Percentiles rank a stretch among this genome's conserved stretches.
Evolutionary conservation across 2,888 invertebrate species (phyloP).

Genomic region (Antheraea yamamai): DNA sequence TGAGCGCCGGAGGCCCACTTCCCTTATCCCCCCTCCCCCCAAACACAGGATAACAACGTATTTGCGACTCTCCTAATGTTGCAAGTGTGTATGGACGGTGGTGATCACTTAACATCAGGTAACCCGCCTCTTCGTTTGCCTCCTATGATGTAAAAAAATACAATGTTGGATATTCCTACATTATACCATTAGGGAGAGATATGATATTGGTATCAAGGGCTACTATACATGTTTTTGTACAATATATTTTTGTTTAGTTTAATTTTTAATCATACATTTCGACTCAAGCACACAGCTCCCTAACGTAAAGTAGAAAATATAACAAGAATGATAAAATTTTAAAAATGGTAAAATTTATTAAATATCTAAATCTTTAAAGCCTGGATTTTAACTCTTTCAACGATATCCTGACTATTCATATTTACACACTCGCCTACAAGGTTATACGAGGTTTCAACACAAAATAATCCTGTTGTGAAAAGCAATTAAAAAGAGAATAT

Average conservation of each 20-base stretch:
- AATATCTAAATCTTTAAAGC: neutral
- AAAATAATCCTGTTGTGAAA: neutral
- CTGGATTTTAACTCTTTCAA: neutral
- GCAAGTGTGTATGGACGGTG: no score
- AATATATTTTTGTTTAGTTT: neutral
- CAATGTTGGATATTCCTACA: neutral
- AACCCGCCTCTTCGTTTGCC: no score
- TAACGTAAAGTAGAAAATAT: neutral
- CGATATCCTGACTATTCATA: neutral
- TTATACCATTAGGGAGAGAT: neutral
- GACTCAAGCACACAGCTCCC: neutral
- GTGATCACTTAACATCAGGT: no score
- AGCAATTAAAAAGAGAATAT: neutral
- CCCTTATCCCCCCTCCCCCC: no score
- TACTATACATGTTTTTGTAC: neutral
- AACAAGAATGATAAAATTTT: neutral
- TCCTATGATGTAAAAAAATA: neutral
- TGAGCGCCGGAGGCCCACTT: no score
- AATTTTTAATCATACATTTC: no score
- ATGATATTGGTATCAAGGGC: neutral
- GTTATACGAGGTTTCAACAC: neutral
- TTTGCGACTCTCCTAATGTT: no score
- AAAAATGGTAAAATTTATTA: neutral
- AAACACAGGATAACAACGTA: no score
- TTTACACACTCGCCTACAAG: neutral